Evolutionary conservation across 2,888 invertebrate species (phyloP).

Genomic region (Crocallis elinguaria): DNA sequence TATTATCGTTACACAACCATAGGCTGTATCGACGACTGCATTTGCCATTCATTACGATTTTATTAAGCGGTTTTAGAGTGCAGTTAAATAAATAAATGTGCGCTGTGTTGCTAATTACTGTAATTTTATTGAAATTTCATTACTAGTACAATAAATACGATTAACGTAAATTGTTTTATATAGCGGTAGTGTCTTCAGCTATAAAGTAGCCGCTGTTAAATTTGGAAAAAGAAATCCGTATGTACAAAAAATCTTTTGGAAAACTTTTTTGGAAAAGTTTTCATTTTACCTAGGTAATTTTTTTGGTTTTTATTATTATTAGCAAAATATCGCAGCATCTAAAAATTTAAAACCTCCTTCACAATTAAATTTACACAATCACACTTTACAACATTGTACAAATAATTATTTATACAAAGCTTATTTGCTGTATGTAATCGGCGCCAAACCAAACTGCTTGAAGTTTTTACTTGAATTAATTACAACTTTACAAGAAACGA

Average conservation of each 20-base stretch:
- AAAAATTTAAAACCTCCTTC: too few relatives aligned
- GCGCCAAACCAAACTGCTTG: constrained; percentile 8
- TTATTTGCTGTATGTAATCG: background rate
- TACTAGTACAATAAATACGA: background rate
- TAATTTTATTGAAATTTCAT: background rate
- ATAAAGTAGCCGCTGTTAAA: too few relatives aligned
- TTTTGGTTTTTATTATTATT: too few relatives aligned
- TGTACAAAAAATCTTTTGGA: too few relatives aligned
- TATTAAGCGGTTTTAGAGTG: constrained; percentile 31
- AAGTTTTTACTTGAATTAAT: constrained; percentile 55
- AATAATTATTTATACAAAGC: background rate
- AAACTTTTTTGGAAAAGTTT: too few relatives aligned
- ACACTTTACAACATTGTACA: background rate
- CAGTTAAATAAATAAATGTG: constrained; percentile 10
- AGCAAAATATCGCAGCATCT: too few relatives aligned
- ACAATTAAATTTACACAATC: too few relatives aligned
- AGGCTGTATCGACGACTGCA: constrained; percentile 53
- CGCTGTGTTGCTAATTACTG: constrained; percentile 8
- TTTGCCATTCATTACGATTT: constrained; percentile 33
- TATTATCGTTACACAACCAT: constrained; percentile 59
- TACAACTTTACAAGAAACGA: constrained; percentile 55
- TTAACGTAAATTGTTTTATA: background rate
- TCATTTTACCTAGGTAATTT: too few relatives aligned
- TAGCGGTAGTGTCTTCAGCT: too few relatives aligned
- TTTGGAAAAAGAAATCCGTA: too few relatives aligned